Base-by-base conservation (phyloP, 1,140 invertebrate genomes). In the Grapholita molesta region DNA sequence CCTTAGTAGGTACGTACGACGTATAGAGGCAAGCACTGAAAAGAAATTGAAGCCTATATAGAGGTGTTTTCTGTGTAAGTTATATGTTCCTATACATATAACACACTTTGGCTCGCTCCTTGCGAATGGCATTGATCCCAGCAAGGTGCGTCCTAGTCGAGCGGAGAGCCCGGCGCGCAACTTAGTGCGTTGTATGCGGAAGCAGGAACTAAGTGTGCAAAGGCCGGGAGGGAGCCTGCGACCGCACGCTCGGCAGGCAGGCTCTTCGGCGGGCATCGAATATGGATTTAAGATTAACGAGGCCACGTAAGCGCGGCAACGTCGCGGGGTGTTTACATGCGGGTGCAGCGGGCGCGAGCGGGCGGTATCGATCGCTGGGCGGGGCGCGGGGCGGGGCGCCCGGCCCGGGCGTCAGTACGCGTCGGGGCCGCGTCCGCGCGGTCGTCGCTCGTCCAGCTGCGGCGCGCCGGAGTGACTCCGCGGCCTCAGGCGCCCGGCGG, bases 201-300 rank as follows among this genome's bases (percentile, higher is more conserved):
- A 48, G 42, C 42, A 9, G 42, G 42, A 48, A 48, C 7, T 48
- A 21, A 30, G 28, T 6, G 24, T 25, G 53, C 53, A 55, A 61
- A 30, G 55, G 55, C 24, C 25, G 55, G 55, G 76, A 73, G 74
- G 76, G 75, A 73, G 81, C 73, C 53, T 53, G 69, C 30, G 64
- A 66, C 30, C 68, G 75, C 83, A 80, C 80, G 79, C 77, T 80
- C 80, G 79, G 78, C 77, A 82, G 85, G 55, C 53, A 30, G 53
- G 23, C 53, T n/a, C 52, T 53, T 11, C 18, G 52, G 3, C 52
- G 52, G 52, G 18, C 42, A 48, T 61, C 55, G 55, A 61, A 87
- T 88, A 90, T 90, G 88, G 88, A 88, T 90, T 90, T 87, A 85
- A 90, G 86, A 90, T 90, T 90, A 89, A 88, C 85, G 85, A 87